Evolutionary conservation across 2,888 invertebrate genomes (phyloP).

Genomic region (Geotrupes spiniger): DNA sequence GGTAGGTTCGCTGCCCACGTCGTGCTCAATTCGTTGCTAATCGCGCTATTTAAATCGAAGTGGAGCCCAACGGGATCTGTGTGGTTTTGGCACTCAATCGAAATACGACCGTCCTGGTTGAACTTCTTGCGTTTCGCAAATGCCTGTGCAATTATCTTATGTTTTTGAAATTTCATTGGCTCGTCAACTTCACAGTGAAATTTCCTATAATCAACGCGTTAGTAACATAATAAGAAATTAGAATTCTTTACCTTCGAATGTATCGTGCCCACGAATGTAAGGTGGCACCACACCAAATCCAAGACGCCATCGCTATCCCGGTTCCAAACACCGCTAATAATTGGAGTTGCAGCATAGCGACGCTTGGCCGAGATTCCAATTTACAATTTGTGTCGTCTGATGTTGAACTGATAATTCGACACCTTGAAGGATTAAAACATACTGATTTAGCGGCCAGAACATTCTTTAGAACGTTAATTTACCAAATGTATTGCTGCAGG

Average conservation of each 20-base stretch:
- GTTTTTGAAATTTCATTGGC: constrained; percentile 74
- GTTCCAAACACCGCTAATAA: constrained; percentile 79
- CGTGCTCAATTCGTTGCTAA: constrained; percentile 82
- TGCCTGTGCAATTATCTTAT: constrained; percentile 88
- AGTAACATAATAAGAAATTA: background rate
- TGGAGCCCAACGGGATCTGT: constrained; percentile 87
- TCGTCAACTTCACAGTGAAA: constrained; percentile 67
- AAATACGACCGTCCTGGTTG: constrained; percentile 78
- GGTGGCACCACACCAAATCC: constrained; percentile 90
- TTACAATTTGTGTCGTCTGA: constrained; percentile 58
- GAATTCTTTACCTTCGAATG: constrained; percentile 64
- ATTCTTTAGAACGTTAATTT: constrained; percentile 55
- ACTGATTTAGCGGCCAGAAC: too few relatives aligned
- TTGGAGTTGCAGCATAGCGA: constrained; percentile 79
- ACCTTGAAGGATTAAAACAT: constrained; percentile 44
- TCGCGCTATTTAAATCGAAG: constrained; percentile 67
- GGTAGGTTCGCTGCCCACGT: constrained; percentile 91
- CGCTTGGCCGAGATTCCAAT: constrained; percentile 71
- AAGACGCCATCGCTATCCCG: constrained; percentile 87
- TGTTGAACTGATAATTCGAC: constrained; percentile 48
- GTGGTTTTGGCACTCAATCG: constrained; percentile 83
- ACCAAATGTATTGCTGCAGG: constrained; percentile 79
- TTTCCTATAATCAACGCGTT: constrained; percentile 55
- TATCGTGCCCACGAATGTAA: constrained; percentile 83
- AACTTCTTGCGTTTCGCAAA: constrained; percentile 85